Evolutionary conservation across 2,888 invertebrate genomes (phyloP), one percentile per base, ranked within the genome.

Genomic region (Trachelus troglodyta): DNA sequence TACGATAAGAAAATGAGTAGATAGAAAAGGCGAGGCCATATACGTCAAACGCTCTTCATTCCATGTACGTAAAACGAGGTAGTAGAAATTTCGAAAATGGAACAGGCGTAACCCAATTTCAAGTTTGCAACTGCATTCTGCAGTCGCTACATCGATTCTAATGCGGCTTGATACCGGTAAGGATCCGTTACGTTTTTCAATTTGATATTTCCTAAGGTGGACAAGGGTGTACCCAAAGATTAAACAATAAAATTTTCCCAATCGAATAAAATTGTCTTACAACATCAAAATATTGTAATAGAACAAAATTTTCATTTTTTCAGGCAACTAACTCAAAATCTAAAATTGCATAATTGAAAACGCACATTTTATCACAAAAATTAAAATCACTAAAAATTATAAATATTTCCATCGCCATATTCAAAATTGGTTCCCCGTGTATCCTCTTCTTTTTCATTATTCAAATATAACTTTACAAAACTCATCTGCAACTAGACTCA

Each of bases 61-160:
- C 23, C 23, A 15, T 73, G 31, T 69, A 34, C 23, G 30, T 33
- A 33, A 11, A 71, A 71, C 23, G 34, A 12, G 15, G 12, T 23
- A 23, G 33, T 71, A 71, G 30, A 71, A 71, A 71, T 71, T 30
- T 33, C 71, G 71, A 71, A 71, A 71, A 71, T 33, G 71, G 30
- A 30, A 71, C 34, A 30, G 23, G 23, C 56, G 23, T 56, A 56
- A 56, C 56, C 56, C 56, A 56, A 56, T 56, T 56, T 56, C 56
- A 56, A 1, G 56, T 56, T 56, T 56, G 23, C 56, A 56, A 56
- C 56, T 56, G 23, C 71, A 33, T 34, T 71, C 33, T 34, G 71
- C 71, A 71, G 71, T 31, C 12, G 12, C 71, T 31, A 12, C 71
- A 71, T 71, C 12, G 71, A 71, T 71, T 34, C 34, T 71, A 71